These are phyloP conservation scores for Calonectris borealis DNA, from an alignment of 2,113 vertebrate genomes.

Conservation along the genomic window DNA sequence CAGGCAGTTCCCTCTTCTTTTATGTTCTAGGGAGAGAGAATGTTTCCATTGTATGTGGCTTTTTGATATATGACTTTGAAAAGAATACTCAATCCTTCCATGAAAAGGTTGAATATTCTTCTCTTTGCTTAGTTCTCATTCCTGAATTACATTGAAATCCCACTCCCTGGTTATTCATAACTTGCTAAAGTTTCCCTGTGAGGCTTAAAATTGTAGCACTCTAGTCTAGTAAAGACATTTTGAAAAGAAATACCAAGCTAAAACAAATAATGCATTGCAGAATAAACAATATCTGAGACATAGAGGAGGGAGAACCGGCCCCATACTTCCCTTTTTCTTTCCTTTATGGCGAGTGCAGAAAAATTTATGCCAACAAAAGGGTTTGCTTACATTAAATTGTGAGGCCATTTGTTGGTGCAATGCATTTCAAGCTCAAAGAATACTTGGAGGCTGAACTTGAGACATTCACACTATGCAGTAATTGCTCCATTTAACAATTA, in stretches of 20 bases:
- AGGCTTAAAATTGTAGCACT: constrained; percentile 7
- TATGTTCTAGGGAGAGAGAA: constrained; percentile 65
- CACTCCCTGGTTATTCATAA: constrained; percentile 51
- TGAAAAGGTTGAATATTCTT: constrained; percentile 67
- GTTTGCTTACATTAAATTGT: constrained; percentile 22
- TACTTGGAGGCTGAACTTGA: not conserved
- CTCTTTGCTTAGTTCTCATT: constrained; percentile 65
- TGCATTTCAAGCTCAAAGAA: not conserved
- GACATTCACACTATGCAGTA: not conserved
- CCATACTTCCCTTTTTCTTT: not conserved
- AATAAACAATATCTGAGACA: constrained; percentile 35
- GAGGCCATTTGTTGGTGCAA: not conserved
- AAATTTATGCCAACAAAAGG: not conserved
- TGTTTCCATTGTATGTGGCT: constrained; percentile 75
- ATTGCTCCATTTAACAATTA: not conserved
- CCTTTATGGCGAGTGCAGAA: not conserved
- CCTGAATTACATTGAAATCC: constrained; percentile 66
- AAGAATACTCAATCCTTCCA: constrained; percentile 67
- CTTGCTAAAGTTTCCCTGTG: constrained; percentile 40
- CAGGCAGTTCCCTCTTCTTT: constrained; percentile 66
- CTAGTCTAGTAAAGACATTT: not conserved
- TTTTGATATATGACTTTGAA: constrained; percentile 76
- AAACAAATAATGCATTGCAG: constrained; percentile 34
- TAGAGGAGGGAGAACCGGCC: not conserved
- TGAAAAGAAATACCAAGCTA: constrained; percentile 27